Evolutionary conservation across 2,888 invertebrate genomes (phyloP).

Genomic region (Strigamia maritima): DNA sequence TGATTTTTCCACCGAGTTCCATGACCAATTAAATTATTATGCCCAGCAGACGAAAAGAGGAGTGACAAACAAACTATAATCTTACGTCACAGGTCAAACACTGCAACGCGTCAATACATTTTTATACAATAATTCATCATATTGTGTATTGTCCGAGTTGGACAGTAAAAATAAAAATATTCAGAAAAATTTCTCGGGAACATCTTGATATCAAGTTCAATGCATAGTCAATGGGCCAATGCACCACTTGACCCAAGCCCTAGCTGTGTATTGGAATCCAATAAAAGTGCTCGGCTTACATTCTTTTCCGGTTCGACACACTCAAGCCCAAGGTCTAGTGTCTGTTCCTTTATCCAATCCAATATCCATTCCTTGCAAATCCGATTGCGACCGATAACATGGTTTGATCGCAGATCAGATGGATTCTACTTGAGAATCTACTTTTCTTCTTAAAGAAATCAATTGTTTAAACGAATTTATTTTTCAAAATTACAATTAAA

Average conservation of each 20-base stretch:
- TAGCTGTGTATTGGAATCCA: slow-evolving; percentile 29
- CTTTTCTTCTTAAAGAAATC: not conserved
- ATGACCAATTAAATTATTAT: slow-evolving; percentile 9
- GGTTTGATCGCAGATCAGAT: slow-evolving; percentile 1
- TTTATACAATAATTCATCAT: no score
- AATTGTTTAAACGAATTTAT: not conserved
- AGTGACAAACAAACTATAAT: not conserved
- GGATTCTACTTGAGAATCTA: not conserved
- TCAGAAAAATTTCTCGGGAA: not conserved
- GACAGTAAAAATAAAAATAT: not conserved
- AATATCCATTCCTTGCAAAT: slow-evolving; percentile 9
- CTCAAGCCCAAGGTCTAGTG: slow-evolving; percentile 24
- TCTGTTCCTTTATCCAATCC: slow-evolving; percentile 19
- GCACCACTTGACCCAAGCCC: slow-evolving; percentile 17
- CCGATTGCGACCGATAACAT: slow-evolving; percentile 16
- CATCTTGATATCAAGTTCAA: slow-evolving; percentile 29
- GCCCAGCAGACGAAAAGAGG: not conserved
- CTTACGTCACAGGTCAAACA: not conserved
- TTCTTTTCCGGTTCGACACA: slow-evolving; percentile 27
- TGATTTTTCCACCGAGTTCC: slow-evolving; percentile 17
- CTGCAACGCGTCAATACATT: no score
- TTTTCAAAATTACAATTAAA: not conserved
- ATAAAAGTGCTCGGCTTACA: slow-evolving; percentile 12
- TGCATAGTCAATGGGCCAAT: slow-evolving; percentile 27
- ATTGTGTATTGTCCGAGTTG: not conserved